Percentiles rank a stretch among this genome's conserved stretches.
Evolutionary conservation across 2,113 vertebrate species (phyloP).

Genomic region (Aspidoscelis tigris): DNA sequence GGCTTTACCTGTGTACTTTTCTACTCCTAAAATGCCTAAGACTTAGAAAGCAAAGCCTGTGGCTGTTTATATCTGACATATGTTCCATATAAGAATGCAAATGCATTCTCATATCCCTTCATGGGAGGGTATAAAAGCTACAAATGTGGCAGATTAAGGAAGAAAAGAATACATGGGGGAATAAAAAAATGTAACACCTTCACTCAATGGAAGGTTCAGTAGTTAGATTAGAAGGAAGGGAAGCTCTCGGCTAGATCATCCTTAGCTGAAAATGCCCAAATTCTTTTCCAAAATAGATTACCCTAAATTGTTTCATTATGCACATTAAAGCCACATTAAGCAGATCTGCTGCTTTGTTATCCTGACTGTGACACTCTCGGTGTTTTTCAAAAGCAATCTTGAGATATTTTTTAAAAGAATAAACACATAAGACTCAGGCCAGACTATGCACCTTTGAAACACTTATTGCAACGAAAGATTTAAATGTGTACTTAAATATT

Average conservation of each 20-base stretch:
- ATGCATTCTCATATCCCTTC: fast-evolving
- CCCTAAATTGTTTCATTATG: constrained; percentile 18
- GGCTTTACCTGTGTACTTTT: neutral
- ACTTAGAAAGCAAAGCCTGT: fast-evolving
- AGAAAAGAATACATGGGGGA: neutral
- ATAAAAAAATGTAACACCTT: neutral
- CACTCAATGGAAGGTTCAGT: neutral
- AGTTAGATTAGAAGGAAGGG: neutral
- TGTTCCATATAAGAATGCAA: neutral
- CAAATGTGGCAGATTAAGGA: neutral
- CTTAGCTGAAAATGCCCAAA: neutral
- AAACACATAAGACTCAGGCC: neutral
- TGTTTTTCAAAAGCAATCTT: constrained; percentile 13
- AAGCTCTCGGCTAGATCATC: neutral
- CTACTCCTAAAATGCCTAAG: neutral
- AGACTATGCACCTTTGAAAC: neutral
- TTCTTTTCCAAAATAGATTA: constrained; percentile 3
- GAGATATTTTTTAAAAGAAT: neutral
- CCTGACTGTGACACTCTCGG: constrained; percentile 10
- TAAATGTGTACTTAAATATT: neutral
- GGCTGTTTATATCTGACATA: neutral
- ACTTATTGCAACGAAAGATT: neutral
- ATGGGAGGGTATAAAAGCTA: neutral
- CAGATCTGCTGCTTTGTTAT: constrained; percentile 29
- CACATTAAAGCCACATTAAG: constrained; percentile 20